phyloP scores from a whole-genome alignment of 2,797 vertebrate genomes.

The Nannoperca obscura region DNA sequence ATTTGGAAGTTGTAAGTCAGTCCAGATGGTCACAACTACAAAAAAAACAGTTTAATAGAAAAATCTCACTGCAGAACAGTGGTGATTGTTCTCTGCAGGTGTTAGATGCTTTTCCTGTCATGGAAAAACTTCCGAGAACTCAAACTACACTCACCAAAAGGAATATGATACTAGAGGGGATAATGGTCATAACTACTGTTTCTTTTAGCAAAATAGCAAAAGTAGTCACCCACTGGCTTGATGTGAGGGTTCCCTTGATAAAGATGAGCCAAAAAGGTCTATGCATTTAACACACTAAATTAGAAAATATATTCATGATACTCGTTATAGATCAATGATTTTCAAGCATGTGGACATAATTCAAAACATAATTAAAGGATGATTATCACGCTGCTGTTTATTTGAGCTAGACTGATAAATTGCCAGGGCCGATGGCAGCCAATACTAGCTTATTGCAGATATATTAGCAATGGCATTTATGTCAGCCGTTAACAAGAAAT shows the following conservation, averaged over 20 bases:
- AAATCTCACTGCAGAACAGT: constrained; percentile 33
- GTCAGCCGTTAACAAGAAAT: too few species aligned
- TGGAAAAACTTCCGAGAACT: constrained; percentile 39
- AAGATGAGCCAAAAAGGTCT: not conserved
- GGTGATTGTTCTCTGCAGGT: constrained; percentile 41
- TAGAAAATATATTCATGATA: not conserved
- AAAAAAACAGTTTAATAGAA: constrained; percentile 31
- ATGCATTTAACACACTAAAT: constrained; percentile 3
- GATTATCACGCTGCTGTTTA: not conserved
- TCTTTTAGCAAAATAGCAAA: constrained; percentile 8
- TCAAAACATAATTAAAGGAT: not conserved
- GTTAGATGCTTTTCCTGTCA: constrained; percentile 12
- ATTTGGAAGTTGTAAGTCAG: constrained; percentile 96
- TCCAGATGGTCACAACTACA: constrained; percentile 40
- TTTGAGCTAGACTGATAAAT: not conserved
- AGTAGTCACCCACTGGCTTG: constrained; percentile 2
- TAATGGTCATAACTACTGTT: constrained; percentile 11
- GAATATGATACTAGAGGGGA: constrained; percentile 6
- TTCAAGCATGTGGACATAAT: not conserved
- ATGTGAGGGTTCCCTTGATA: constrained; percentile 5
- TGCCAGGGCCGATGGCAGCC: not conserved
- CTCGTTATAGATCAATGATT: not conserved
- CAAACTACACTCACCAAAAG: constrained; percentile 10
- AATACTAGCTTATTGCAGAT: not conserved
- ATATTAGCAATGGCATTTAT: too few species aligned